A percentile compares a stretch with the other conserved stretches of the same genome.
phyloP scores from a whole-genome alignment of 1,140 invertebrate genomes.

The Hypsibius dujardini region DNA sequence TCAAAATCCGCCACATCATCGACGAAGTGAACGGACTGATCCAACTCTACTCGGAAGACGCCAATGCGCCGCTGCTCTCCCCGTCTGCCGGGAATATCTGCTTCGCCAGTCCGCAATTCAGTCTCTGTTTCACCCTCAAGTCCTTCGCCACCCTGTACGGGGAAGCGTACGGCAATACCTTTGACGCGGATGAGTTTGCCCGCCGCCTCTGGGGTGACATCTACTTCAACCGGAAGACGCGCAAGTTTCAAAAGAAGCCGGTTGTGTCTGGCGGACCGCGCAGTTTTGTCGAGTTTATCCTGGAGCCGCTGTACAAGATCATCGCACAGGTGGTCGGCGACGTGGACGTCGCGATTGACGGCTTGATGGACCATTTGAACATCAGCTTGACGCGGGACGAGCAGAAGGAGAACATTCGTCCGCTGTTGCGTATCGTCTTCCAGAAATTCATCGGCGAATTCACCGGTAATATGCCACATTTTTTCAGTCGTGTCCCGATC shows the following conservation, averaged over 20 bases:
- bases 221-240: slow-evolving; percentile 90
- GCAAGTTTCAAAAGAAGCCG: slow-evolving; percentile 84
- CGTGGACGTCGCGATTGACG: slow-evolving; percentile 71
- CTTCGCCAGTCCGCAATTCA: slow-evolving; percentile 90
- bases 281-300: slow-evolving; percentile 95
- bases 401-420: slow-evolving; percentile 84
- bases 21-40: slow-evolving; percentile 89
- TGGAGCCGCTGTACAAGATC: slow-evolving; percentile 95
- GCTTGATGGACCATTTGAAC: slow-evolving; percentile 69
- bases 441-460: slow-evolving; percentile 86
- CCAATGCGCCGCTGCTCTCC: slow-evolving; percentile 51
- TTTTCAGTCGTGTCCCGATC: too few species aligned
- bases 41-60: slow-evolving; percentile 52
- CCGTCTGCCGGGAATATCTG: slow-evolving; percentile 85
- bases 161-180: slow-evolving; percentile 42
- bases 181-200: slow-evolving; percentile 70
- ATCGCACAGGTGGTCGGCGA: slow-evolving; percentile 97
- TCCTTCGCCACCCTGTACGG: slow-evolving; percentile 89
- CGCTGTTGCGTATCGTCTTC: slow-evolving; percentile 73
- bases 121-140: slow-evolving; percentile 88
- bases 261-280: slow-evolving; percentile 72
- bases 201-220: slow-evolving; percentile 93
- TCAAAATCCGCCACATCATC: slow-evolving; percentile 88
- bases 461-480: slow-evolving; percentile 35
- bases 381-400: slow-evolving; percentile 86